phyloP scores from a whole-genome alignment of 2,113 vertebrate genomes.

The Myiopsitta monachus region DNA sequence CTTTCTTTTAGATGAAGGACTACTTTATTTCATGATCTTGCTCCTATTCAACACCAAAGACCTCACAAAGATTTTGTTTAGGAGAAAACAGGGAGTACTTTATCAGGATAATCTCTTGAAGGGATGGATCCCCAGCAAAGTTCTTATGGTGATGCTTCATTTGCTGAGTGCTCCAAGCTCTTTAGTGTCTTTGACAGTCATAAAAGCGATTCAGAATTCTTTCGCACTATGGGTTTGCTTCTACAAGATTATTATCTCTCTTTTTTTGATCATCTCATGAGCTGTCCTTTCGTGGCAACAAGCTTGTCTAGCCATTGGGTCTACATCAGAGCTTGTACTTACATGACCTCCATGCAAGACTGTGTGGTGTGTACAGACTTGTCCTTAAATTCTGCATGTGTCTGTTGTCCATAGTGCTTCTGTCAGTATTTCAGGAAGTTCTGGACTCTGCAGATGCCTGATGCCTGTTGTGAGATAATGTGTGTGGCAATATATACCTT shows the following conservation, averaged over 20 bases:
- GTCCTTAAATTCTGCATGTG: not conserved
- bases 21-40: not conserved
- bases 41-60: not conserved
- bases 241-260: not conserved
- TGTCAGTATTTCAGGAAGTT: constrained; percentile 52
- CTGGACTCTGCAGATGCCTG: constrained; percentile 31
- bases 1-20: not conserved
- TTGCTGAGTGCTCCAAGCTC: not conserved
- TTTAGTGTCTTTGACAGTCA: not conserved
- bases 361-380: not conserved
- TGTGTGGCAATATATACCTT: not conserved
- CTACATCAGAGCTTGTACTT: not conserved
- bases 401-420: not conserved
- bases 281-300: not conserved
- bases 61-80: not conserved
- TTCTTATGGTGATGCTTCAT: not conserved
- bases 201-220: not conserved
- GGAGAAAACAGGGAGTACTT: not conserved
- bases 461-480: constrained; percentile 1
- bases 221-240: not conserved
- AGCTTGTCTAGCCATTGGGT: not conserved
- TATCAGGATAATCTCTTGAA: not conserved
- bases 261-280: not conserved
- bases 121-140: not conserved
- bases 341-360: not conserved